Conservation (phyloP, 1,140 invertebrate species). For the Habropoda laboriosa region DNA sequence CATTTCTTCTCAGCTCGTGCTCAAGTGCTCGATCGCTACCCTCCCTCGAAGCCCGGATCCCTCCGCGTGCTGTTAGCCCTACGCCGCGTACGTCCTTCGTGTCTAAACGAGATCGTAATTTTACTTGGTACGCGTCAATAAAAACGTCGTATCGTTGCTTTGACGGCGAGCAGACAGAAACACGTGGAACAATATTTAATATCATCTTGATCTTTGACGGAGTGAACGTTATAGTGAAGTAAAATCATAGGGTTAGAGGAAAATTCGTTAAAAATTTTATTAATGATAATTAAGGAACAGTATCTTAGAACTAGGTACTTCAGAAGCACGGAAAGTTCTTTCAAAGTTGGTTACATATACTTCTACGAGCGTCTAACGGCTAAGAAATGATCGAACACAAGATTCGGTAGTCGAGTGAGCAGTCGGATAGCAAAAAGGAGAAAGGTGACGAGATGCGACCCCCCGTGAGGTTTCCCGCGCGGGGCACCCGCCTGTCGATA, state of each 20-base stretch:
- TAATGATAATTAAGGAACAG: too few relatives aligned
- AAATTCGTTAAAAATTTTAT: too few relatives aligned
- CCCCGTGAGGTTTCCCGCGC: constrained; percentile 75
- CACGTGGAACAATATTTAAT: background rate
- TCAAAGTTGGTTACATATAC: background rate
- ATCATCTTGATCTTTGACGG: background rate
- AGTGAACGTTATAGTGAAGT: too few relatives aligned
- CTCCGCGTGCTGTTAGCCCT: constrained; percentile 54
- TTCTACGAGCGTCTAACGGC: background rate
- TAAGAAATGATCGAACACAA: background rate
- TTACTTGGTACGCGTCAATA: constrained; percentile 17
- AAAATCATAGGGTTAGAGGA: too few relatives aligned
- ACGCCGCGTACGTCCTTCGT: constrained; percentile 28
- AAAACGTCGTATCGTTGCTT: constrained; percentile 26
- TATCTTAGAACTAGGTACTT: too few relatives aligned
- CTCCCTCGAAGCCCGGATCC: constrained; percentile 66
- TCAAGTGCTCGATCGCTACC: constrained; percentile 79
- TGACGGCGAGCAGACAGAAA: background rate
- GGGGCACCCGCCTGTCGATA: constrained; percentile 73
- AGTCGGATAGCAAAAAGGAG: constrained; percentile 15
- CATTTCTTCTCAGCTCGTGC: constrained; percentile 79
- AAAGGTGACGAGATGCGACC: constrained; percentile 61
- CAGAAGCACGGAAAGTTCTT: background rate
- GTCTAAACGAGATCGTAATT: constrained; percentile 49
- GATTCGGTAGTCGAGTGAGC: constrained; percentile 22